A percentile compares a stretch with the other conserved stretches of the same genome.
Evolutionary conservation across 2,113 vertebrate genomes (phyloP).

Genomic region (Phrynocephalus versicolor): DNA sequence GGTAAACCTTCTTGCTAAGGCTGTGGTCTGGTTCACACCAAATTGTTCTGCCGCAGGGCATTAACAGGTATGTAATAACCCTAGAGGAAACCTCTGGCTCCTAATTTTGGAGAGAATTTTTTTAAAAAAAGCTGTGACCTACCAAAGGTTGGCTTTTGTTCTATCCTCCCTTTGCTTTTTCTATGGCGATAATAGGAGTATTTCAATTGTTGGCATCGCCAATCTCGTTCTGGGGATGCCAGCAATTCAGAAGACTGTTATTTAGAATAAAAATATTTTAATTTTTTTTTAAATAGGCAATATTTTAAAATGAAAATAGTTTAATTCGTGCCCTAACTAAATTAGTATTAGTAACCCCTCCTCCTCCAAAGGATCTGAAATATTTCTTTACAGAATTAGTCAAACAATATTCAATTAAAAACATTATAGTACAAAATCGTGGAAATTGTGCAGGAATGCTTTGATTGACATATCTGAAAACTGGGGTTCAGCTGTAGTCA

Average conservation of each 20-base stretch:
- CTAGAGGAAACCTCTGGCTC: background rate
- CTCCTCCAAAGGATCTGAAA: background rate
- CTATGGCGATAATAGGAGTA: background rate
- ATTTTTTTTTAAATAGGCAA: too few relatives aligned
- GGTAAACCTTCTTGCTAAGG: too few relatives aligned
- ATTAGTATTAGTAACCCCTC: background rate
- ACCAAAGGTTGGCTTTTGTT: background rate
- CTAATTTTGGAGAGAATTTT: background rate
- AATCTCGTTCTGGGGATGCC: background rate
- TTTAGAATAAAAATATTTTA: background rate
- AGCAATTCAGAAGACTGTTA: background rate
- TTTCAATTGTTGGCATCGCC: background rate
- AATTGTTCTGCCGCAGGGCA: too few relatives aligned
- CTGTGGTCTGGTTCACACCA: background rate
- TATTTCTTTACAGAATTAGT: background rate
- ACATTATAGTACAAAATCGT: background rate
- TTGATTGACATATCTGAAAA: constrained; percentile 7
- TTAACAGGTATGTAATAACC: background rate
- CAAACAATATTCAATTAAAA: background rate
- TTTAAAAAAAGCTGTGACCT: background rate
- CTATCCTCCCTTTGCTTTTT: background rate
- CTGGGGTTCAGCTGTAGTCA: background rate
- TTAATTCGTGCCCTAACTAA: background rate
- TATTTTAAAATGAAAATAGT: background rate
- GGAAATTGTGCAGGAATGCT: background rate